Percentiles rank a stretch among this genome's conserved stretches.
Evolutionary conservation across 2,797 vertebrate species (phyloP).

Genomic region (Dermochelys coriacea): DNA sequence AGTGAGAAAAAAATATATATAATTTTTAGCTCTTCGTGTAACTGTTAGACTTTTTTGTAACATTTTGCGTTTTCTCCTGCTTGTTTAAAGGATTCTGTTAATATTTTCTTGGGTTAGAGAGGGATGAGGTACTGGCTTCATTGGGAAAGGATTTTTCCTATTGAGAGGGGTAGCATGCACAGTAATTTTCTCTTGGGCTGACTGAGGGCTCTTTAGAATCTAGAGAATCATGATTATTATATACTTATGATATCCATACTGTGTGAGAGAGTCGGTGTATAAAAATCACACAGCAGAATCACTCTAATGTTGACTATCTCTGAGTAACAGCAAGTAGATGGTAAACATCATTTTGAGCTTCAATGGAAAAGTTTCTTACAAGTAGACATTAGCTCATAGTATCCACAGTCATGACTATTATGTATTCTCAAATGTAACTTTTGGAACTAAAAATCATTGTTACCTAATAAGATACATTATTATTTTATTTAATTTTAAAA

Average conservation of each 20-base stretch:
- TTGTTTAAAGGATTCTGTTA: constrained; percentile 16
- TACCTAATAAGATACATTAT: constrained; percentile 69
- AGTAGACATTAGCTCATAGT: constrained; percentile 82
- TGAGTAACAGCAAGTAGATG: constrained; percentile 64
- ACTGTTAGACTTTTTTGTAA: neutral
- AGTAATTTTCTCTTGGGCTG: constrained; percentile 44
- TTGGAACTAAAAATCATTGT: constrained; percentile 73
- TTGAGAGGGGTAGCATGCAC: constrained; percentile 29
- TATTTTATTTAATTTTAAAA: constrained; percentile 61
- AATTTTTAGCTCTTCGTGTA: neutral
- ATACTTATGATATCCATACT: constrained; percentile 33
- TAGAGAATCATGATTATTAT: constrained; percentile 2
- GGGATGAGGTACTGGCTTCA: constrained; percentile 19
- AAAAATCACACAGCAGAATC: constrained; percentile 40
- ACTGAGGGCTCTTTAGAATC: constrained; percentile 10
- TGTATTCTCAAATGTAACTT: constrained; percentile 80
- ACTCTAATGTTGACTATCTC: constrained; percentile 60
- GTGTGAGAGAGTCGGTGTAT: neutral
- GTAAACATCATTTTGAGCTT: constrained; percentile 71
- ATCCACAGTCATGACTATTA: constrained; percentile 67
- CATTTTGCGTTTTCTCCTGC: neutral
- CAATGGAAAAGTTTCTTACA: constrained; percentile 73
- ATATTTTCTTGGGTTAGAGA: constrained; percentile 43
- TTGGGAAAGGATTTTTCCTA: constrained; percentile 59
- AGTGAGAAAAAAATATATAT: neutral